phyloP scores from a whole-genome alignment of 2,888 invertebrate species.

The Drosophila parthenogenetica region DNA sequence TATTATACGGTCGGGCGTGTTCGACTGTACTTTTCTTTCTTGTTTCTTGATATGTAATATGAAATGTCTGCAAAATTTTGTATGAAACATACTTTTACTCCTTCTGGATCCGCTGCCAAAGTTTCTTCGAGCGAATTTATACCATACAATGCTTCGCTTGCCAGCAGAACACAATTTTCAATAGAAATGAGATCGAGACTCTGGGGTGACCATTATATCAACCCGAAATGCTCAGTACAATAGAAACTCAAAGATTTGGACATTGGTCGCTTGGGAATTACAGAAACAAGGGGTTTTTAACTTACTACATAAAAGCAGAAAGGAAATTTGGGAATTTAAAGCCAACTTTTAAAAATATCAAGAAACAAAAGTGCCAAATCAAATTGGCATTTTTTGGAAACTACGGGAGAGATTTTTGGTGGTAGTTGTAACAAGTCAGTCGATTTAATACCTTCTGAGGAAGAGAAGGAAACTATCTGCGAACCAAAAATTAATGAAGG shows the following conservation, averaged over 20 bases:
- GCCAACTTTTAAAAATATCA: conserved; percentile 34
- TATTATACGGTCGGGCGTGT: too few species aligned
- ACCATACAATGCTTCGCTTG: too few species aligned
- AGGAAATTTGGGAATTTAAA: conserved; percentile 41
- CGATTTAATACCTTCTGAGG: background rate
- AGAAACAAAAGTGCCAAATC: background rate
- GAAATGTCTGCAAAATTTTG: too few species aligned
- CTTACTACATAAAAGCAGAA: conserved; percentile 32
- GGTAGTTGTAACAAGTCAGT: background rate
- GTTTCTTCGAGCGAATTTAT: too few species aligned
- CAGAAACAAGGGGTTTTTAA: conserved; percentile 8
- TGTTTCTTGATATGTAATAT: too few species aligned
- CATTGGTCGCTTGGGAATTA: conserved; percentile 16
- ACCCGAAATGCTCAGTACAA: too few species aligned
- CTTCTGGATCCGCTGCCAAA: too few species aligned
- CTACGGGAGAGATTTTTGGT: conserved; percentile 31
- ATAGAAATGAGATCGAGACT: too few species aligned
- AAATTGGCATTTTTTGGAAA: conserved; percentile 26
- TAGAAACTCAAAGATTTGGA: conserved; percentile 19
- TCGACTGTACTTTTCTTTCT: too few species aligned
- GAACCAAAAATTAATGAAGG: conserved; percentile 11
- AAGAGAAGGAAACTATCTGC: background rate
- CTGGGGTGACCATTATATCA: too few species aligned
- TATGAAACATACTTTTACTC: too few species aligned
- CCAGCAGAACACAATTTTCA: too few species aligned